Evolutionary conservation across 2,888 invertebrate species (phyloP), one percentile per base, ranked within the genome.

Genomic region (Metellina segmentata): DNA sequence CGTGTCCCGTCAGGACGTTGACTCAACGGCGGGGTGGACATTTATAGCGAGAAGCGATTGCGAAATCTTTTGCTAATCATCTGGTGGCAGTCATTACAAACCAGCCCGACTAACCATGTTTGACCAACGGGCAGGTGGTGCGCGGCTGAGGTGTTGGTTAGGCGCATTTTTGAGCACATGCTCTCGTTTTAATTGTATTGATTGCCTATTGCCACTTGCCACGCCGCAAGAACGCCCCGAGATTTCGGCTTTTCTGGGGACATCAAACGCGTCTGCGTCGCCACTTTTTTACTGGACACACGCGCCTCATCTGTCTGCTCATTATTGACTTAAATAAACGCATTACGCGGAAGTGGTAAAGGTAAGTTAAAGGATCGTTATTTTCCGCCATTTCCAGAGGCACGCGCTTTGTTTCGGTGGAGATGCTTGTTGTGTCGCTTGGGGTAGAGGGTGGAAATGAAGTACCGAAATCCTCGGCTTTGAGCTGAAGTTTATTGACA

Each of bases 11-110:
- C 48, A 85, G 89, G 89, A 77, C 89, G 52, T 89, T 89, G 89
- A 89, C 89, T 83, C 70, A 72, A 49, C 74, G 53, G 20, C 51
- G 77, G 71, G 69, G 53, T 34, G 34, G 53, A 34, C 34, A 9
- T 89, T 89, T 83, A 52, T 81, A 74, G 78, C 78, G 89, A 89
- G 78, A 89, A 83, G 69, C 71, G 77, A 89, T 89, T 89, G 81
- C 51, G 89, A 89, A 89, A 89, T n/a, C 71, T 61, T 72, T 34
- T 20, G 75, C 69, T 82, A 89, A 83, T 78, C 83, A 69, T 78
- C 86, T 70, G 70, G 48, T 74, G 74, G 78, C 49, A 78, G 61
- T 77, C 83, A 83, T 89, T 83, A 78, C 34, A n/a, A 78, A 70
- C 13, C 48, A 20, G 48, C 20, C 48, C 34, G 61, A 19, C 75